phyloP scores from a whole-genome alignment of 2,797 vertebrate genomes.

The Onychomys torridus region DNA sequence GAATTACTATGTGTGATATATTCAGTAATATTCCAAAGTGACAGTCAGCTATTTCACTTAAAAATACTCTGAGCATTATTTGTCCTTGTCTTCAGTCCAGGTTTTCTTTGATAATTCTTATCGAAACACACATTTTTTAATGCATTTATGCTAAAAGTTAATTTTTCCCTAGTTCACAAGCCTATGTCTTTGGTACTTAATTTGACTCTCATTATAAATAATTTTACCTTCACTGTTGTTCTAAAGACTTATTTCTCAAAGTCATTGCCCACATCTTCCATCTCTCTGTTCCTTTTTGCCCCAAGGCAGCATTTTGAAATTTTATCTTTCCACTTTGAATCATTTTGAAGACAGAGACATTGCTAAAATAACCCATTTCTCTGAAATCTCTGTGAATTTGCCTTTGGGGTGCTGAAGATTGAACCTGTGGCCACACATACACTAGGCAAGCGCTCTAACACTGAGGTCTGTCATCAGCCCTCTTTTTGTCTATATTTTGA shows the following conservation, averaged over 20 bases:
- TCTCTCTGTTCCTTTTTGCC: not conserved
- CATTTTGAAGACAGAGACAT: not conserved
- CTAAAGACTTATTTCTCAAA: not conserved
- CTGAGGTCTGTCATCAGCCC: not conserved
- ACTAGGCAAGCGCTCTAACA: not conserved
- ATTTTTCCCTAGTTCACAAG: not conserved
- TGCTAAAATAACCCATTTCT: not conserved
- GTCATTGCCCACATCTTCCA: not conserved
- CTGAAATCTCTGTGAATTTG: not conserved
- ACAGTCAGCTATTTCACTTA: not conserved
- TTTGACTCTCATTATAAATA: not conserved
- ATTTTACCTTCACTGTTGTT: slow-evolving; percentile 19
- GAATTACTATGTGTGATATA: not conserved
- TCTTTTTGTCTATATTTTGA: not conserved
- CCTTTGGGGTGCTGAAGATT: not conserved
- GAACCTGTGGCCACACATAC: not conserved
- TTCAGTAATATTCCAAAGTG: not conserved
- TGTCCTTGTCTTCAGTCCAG: not conserved
- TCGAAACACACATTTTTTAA: not conserved
- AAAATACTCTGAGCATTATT: not conserved
- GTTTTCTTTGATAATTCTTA: not conserved
- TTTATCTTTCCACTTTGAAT: not conserved
- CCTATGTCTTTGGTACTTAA: not conserved
- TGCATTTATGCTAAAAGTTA: not conserved
- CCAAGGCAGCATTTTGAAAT: not conserved